Evolutionary conservation across 2,888 invertebrate genomes (phyloP).

Genomic region (Drosophila picticornis): DNA sequence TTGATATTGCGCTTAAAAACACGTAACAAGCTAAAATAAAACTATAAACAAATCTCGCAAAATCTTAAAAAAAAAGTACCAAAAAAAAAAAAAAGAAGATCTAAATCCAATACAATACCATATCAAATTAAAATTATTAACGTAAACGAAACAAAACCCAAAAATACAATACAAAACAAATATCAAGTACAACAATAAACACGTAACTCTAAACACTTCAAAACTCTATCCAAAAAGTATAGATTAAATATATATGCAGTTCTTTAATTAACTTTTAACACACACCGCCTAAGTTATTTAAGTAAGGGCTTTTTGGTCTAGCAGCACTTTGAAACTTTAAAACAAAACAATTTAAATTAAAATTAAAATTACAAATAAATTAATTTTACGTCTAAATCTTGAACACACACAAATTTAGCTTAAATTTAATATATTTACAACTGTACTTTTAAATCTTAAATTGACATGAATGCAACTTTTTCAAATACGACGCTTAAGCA

Average conservation of each 20-base stretch:
- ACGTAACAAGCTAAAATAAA: conserved; percentile 23
- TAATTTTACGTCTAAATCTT: conserved; percentile 6
- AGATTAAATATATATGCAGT: conserved; percentile 9
- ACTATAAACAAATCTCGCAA: conserved; percentile 39
- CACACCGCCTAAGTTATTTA: conserved; percentile 31
- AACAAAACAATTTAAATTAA: neutral
- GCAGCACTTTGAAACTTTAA: conserved; percentile 17
- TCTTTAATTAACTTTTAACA: conserved; percentile 4
- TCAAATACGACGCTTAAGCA: conserved; percentile 39
- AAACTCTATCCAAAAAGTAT: conserved; percentile 6
- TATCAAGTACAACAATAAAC: conserved; percentile 25
- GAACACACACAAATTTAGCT: conserved; percentile 39
- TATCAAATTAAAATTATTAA: conserved; percentile 23
- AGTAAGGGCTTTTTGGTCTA: conserved; percentile 25
- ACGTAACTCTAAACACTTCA: conserved; percentile 11
- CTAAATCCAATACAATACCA: conserved; percentile 26
- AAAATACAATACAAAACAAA: conserved; percentile 18
- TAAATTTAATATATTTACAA: conserved; percentile 14
- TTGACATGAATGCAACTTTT: conserved; percentile 45
- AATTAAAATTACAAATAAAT: conserved; percentile 1
- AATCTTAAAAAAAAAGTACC: conserved; percentile 15
- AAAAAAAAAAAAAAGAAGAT: conserved; percentile 13
- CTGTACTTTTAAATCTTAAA: neutral
- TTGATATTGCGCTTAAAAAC: conserved; percentile 25
- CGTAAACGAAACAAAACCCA: conserved; percentile 43